These are phyloP conservation scores for Lagodon rhomboides DNA, from an alignment of 2,797 vertebrate species.

Conservation along the genomic window DNA sequence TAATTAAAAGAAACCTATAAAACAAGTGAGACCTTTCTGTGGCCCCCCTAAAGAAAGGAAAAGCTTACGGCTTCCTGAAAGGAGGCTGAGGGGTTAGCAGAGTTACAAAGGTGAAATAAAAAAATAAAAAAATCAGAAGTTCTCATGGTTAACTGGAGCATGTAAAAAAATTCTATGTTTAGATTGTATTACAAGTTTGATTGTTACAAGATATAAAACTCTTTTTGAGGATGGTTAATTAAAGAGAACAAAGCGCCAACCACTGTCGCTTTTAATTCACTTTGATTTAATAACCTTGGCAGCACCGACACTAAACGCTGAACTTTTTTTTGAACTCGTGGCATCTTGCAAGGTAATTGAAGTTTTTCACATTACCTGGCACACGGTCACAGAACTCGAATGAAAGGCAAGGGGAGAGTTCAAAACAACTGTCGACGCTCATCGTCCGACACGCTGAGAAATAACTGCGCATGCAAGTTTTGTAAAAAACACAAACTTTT, in stretches of 20 bases:
- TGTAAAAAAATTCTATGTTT: not conserved
- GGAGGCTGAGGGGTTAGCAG: not conserved
- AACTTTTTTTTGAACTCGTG: conserved; percentile 15
- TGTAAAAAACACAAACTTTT: conserved; percentile 29
- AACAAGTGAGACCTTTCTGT: conserved; percentile 38
- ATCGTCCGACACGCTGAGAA: conserved; percentile 9
- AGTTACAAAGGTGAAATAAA: not conserved
- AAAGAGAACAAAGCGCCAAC: not conserved
- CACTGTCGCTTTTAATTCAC: not conserved
- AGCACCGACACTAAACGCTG: not conserved
- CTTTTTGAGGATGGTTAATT: not conserved
- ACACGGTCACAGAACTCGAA: not conserved
- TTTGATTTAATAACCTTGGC: conserved; percentile 5
- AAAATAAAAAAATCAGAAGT: not conserved
- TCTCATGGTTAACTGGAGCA: not conserved
- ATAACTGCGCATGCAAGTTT: conserved; percentile 1
- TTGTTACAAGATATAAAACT: too few relatives aligned
- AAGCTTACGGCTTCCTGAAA: not conserved
- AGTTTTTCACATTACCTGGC: not conserved
- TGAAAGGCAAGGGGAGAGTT: conserved; percentile 25
- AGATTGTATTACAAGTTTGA: too few relatives aligned
- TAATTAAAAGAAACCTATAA: conserved; percentile 78
- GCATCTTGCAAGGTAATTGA: not conserved
- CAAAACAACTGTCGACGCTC: conserved; percentile 21
- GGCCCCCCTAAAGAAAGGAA: conserved; percentile 18